A percentile compares a stretch with the other conserved stretches of the same genome.
Conservation (phyloP, 2,888 invertebrate genomes). For the Ellobium chinense region DNA sequence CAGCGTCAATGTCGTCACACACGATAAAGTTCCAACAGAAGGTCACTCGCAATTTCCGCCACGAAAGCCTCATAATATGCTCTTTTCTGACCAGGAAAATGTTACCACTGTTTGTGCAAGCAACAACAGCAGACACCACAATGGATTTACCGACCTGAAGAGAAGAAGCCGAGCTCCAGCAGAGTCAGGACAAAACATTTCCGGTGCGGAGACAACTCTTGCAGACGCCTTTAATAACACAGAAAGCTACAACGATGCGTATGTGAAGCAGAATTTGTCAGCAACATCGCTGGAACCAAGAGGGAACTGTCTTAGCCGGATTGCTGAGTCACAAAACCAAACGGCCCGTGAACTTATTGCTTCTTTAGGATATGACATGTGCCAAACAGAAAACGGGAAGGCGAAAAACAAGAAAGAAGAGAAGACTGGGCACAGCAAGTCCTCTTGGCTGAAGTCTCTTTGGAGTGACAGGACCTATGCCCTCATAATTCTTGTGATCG, state of each 20-base stretch:
- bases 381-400: not conserved
- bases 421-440: not conserved
- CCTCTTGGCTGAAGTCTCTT: not conserved
- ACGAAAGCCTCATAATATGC: no score
- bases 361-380: slow-evolving; percentile 7
- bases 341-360: not conserved
- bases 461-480: slow-evolving; percentile 23
- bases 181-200: no score
- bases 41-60: no score
- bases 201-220: not conserved
- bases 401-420: not conserved
- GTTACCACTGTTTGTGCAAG: no score
- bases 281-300: not conserved
- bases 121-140: no score
- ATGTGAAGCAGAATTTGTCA: not conserved
- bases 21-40: no score
- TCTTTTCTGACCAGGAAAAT: no score
- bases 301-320: not conserved
- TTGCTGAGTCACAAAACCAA: not conserved
- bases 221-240: not conserved
- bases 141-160: no score
- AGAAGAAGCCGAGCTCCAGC: no score
- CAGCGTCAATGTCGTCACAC: no score
- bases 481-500: not conserved
- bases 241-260: not conserved